A percentile compares a stretch with the other conserved stretches of the same genome.
These are phyloP conservation scores for Petrolisthes manimaculis DNA, from an alignment of 2,888 invertebrate species.

Conservation along the genomic window DNA sequence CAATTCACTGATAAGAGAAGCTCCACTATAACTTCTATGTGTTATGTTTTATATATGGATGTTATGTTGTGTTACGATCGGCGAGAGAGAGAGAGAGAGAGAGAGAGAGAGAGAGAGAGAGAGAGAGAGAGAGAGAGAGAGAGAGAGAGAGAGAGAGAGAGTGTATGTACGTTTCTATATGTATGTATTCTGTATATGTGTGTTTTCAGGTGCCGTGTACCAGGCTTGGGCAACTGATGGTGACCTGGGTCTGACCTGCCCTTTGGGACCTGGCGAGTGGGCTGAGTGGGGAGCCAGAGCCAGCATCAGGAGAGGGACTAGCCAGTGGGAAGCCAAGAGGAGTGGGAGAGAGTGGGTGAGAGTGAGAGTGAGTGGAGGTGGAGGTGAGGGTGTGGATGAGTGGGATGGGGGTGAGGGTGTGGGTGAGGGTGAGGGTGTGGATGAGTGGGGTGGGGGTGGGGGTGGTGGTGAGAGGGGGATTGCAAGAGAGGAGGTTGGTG, in stretches of 20 bases:
- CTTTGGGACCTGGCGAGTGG: slow-evolving; percentile 67
- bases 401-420: neutral
- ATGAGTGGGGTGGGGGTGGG: neutral
- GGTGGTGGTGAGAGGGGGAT: neutral
- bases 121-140: no score
- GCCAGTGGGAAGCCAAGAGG: no score
- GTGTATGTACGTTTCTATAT: no score
- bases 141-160: no score
- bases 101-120: no score
- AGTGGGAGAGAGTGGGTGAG: neutral
- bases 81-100: no score
- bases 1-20: no score
- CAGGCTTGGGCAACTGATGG: slow-evolving; percentile 67
- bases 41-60: no score
- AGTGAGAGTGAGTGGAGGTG: no score
- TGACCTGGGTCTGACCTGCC: slow-evolving; percentile 68
- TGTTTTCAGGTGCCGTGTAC: slow-evolving; percentile 28
- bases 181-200: neutral
- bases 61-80: no score
- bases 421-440: neutral
- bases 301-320: neutral
- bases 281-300: neutral
- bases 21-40: neutral
- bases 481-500: neutral
- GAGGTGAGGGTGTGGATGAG: no score